Conservation (phyloP, 2,888 invertebrate genomes). For the Pollenia labialis region DNA sequence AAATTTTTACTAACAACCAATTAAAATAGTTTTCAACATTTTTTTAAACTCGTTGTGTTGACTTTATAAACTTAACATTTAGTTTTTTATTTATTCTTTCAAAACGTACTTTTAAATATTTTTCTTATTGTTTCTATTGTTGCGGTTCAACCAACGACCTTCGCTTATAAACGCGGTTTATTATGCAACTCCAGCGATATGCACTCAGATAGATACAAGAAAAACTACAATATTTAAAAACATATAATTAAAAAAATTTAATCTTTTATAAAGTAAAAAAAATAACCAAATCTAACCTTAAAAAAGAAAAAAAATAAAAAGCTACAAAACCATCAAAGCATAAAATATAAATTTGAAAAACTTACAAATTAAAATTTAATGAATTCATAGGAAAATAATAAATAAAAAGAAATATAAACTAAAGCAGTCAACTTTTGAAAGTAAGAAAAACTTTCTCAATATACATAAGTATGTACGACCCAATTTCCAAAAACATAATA, state of each 20-base stretch:
- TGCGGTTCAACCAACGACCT: constrained; percentile 60
- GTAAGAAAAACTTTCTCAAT: constrained; percentile 35
- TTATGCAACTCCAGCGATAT: constrained; percentile 43
- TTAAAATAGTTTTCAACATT: neutral
- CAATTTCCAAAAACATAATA: neutral
- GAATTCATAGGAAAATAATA: constrained; percentile 12
- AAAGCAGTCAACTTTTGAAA: constrained; percentile 1
- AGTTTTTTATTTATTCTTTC: constrained; percentile 22
- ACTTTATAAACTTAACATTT: neutral
- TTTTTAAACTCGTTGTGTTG: neutral
- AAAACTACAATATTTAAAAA: constrained; percentile 35
- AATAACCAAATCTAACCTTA: constrained; percentile 17
- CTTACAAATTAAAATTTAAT: constrained; percentile 44
- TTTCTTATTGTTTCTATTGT: constrained; percentile 36
- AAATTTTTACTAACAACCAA: too few species aligned
- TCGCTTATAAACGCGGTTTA: constrained; percentile 41
- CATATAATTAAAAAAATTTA: constrained; percentile 5
- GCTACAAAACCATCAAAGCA: constrained; percentile 35
- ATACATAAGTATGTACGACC: neutral
- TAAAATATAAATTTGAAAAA: constrained; percentile 43
- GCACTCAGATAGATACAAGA: constrained; percentile 36
- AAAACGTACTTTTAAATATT: constrained; percentile 18
- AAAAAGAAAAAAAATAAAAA: neutral
- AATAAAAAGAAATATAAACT: constrained; percentile 13
- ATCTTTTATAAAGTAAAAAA: constrained; percentile 14